These are phyloP conservation scores for Agapornis canus DNA, from an alignment of 2,797 vertebrate genomes.

Conservation along the genomic window DNA sequence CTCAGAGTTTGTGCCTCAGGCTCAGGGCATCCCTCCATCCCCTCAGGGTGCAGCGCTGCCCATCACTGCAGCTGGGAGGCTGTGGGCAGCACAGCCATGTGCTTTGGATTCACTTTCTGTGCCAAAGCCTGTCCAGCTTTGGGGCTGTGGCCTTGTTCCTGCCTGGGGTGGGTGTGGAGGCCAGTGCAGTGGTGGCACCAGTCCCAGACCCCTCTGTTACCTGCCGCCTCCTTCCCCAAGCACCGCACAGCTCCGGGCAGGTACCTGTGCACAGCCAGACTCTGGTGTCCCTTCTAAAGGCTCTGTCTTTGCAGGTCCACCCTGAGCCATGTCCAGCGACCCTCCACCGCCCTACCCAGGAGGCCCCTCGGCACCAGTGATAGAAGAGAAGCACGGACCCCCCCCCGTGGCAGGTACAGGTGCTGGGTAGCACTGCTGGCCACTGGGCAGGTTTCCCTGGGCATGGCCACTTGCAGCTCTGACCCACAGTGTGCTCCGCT, in stretches of 20 bases:
- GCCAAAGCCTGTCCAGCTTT: neutral
- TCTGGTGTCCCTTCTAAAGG: neutral
- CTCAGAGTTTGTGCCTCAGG: rapidly evolving
- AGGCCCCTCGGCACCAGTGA: slow-evolving; percentile 88
- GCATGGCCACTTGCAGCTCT: neutral
- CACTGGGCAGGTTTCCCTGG: neutral
- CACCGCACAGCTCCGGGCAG: rapidly evolving
- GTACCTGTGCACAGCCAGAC: neutral
- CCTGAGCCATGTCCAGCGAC: slow-evolving; percentile 87
- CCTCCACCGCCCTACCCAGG: slow-evolving; percentile 96
- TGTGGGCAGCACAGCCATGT: neutral
- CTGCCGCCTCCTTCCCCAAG: neutral
- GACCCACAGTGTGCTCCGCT: rapidly evolving
- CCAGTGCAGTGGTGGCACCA: neutral
- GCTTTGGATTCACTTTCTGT: neutral
- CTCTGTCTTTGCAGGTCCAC: slow-evolving; percentile 40
- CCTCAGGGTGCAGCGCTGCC: rapidly evolving
- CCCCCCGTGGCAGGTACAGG: slow-evolving; percentile 81
- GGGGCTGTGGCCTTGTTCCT: neutral
- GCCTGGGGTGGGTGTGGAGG: neutral
- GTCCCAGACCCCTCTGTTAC: rapidly evolving
- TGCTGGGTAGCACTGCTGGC: rapidly evolving
- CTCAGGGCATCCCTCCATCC: neutral
- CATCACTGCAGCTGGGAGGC: neutral
- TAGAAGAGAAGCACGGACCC: slow-evolving; percentile 91